phyloP scores from a whole-genome alignment of 2,888 invertebrate genomes.

The Perithous albicinctus region DNA sequence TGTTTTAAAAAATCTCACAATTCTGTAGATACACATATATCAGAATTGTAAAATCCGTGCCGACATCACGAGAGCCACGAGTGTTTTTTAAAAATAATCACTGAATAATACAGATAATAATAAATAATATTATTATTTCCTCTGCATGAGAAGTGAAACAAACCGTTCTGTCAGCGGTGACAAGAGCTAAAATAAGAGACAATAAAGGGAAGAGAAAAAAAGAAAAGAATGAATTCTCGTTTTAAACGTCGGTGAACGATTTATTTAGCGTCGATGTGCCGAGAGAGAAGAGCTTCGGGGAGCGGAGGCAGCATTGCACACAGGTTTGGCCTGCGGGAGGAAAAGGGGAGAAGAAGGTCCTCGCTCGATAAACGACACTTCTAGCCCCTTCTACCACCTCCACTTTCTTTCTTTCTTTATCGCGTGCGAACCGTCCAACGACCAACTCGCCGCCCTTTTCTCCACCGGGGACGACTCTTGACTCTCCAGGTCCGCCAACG shows the following conservation, averaged over 20 bases:
- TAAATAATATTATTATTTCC: background rate
- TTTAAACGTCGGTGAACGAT: constrained; percentile 39
- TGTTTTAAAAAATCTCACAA: too few relatives aligned
- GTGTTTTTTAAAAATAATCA: too few relatives aligned
- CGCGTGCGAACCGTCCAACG: constrained; percentile 9
- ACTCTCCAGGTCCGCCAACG: background rate
- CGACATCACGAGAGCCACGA: too few relatives aligned
- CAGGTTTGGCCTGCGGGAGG: constrained; percentile 15
- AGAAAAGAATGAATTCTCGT: constrained; percentile 41
- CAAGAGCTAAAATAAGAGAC: background rate
- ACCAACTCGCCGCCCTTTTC: background rate
- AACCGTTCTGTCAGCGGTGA: background rate
- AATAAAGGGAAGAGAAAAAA: constrained; percentile 12
- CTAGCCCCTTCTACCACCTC: constrained; percentile 50
- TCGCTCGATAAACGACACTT: constrained; percentile 46
- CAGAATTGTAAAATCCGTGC: too few relatives aligned
- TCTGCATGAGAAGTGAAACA: background rate
- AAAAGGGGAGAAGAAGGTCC: constrained; percentile 31
- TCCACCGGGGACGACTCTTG: background rate
- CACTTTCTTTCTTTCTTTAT: constrained; percentile 35
- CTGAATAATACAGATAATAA: background rate
- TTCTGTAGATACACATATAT: too few relatives aligned
- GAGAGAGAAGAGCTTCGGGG: too few relatives aligned
- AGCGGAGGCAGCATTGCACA: too few relatives aligned
- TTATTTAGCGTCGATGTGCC: constrained; percentile 32